phyloP scores from a whole-genome alignment of 2,113 vertebrate genomes.

The Nannospalax galili region DNA sequence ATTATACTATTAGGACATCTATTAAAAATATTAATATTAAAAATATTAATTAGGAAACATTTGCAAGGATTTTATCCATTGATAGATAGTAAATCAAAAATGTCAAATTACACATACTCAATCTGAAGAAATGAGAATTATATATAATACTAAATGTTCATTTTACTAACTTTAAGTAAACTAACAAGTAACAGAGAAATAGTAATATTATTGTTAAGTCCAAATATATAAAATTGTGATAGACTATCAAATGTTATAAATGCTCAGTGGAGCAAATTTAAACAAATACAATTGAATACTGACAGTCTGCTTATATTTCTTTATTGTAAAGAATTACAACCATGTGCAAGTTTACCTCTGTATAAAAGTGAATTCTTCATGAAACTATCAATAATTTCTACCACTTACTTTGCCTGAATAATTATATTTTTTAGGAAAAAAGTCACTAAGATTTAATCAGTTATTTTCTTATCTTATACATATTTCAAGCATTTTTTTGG shows the following conservation, averaged over 20 bases:
- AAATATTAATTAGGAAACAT: background rate
- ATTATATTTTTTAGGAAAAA: background rate
- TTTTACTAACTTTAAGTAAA: background rate
- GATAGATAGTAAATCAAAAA: background rate
- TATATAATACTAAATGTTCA: background rate
- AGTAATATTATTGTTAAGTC: background rate
- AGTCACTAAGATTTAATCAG: background rate
- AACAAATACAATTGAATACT: background rate
- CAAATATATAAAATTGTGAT: background rate
- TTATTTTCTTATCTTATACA: background rate
- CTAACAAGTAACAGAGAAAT: background rate
- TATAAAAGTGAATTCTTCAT: background rate
- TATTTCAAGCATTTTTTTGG: too few relatives aligned
- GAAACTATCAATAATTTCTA: background rate
- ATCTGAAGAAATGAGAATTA: background rate
- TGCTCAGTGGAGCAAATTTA: background rate
- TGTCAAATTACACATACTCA: background rate
- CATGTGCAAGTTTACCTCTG: background rate
- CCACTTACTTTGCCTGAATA: too few relatives aligned
- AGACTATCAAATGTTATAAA: background rate
- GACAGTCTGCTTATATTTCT: background rate
- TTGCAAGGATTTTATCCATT: background rate
- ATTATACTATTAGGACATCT: too few relatives aligned
- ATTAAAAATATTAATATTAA: too few relatives aligned
- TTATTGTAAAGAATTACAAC: background rate